Conservation (phyloP, 2,113 vertebrate species). For the Tichodroma muraria region DNA sequence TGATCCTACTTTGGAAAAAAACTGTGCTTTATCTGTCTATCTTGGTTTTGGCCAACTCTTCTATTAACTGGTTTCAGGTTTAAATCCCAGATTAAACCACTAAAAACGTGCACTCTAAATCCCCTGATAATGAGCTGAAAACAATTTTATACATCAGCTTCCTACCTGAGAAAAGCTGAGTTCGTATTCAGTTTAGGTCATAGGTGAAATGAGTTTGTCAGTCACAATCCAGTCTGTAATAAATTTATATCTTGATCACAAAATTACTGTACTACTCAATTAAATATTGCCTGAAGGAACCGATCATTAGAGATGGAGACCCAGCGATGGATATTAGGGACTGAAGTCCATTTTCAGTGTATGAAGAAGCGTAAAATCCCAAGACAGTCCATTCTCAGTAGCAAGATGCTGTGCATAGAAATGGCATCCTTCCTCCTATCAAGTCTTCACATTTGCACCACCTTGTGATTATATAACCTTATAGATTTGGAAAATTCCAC, state of each 20-base stretch:
- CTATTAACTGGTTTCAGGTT: not conserved
- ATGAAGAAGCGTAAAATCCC: not conserved
- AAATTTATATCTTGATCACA: constrained; percentile 39
- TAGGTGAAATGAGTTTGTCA: constrained; percentile 37
- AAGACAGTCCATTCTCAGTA: not conserved
- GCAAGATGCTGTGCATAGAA: not conserved
- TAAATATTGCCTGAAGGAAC: constrained; percentile 20
- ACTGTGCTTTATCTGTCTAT: not conserved
- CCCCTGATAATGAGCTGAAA: not conserved
- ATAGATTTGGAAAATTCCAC: not conserved
- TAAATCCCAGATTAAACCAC: constrained; percentile 34
- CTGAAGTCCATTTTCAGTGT: not conserved
- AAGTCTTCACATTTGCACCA: not conserved
- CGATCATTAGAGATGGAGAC: not conserved
- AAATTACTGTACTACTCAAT: constrained; percentile 23
- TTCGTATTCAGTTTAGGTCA: constrained; percentile 22
- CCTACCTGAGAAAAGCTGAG: not conserved
- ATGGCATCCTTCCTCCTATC: not conserved
- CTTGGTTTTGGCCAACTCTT: not conserved
- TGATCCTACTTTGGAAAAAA: not conserved
- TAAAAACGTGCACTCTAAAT: not conserved
- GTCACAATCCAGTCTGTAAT: constrained; percentile 12
- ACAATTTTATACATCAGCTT: not conserved
- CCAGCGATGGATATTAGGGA: not conserved
- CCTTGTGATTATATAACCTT: not conserved